Conservation (phyloP, 2,797 vertebrate species). For the Agapornis canus region DNA sequence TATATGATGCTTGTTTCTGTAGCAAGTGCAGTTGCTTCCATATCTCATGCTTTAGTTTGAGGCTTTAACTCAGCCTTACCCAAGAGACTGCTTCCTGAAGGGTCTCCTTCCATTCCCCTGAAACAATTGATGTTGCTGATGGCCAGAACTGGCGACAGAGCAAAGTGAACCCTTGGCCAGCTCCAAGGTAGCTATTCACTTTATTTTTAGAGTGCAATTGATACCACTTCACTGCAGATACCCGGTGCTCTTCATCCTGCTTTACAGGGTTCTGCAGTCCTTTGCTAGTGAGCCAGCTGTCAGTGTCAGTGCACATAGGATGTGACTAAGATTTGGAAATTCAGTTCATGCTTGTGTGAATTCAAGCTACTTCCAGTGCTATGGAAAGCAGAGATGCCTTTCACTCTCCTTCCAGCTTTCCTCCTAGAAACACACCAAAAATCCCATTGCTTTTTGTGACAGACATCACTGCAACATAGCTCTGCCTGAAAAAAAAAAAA, state of each 20-base stretch:
- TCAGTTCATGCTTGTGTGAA: neutral
- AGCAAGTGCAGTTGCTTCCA: neutral
- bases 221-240: neutral
- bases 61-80: neutral
- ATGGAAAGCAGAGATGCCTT: neutral
- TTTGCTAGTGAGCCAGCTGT: neutral
- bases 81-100: neutral
- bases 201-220: neutral
- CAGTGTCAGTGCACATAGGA: neutral
- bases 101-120: neutral
- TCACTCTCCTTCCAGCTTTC: neutral
- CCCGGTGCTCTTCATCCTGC: neutral
- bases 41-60: neutral
- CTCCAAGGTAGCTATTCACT: neutral
- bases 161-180: neutral
- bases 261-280: neutral
- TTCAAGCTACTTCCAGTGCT: neutral
- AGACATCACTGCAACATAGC: constrained; percentile 28
- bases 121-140: neutral
- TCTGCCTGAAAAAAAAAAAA: constrained; percentile 44
- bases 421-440: neutral
- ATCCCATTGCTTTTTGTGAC: neutral
- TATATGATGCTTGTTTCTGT: neutral
- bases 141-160: neutral
- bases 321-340: neutral